Evolutionary conservation across 2,888 invertebrate genomes (phyloP).

Genomic region (Pristionchus entomophagus): DNA sequence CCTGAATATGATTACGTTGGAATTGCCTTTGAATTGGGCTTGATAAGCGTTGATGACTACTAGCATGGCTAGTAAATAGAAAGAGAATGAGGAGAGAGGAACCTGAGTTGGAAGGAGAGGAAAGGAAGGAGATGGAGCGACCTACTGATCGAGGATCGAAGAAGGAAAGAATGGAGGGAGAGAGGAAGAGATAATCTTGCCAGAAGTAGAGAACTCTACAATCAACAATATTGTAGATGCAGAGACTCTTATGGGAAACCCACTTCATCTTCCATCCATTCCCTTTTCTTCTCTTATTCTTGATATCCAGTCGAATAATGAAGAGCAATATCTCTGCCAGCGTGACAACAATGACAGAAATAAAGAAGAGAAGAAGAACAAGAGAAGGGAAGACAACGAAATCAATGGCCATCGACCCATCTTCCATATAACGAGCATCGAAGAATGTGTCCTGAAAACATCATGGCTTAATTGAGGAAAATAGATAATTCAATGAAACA

Average conservation of each 20-base stretch:
- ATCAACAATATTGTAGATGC: neutral
- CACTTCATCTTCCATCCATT: neutral
- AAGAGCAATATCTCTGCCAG: slow-evolving; percentile 26
- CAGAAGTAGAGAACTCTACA: slow-evolving; percentile 19
- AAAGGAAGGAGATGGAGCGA: neutral
- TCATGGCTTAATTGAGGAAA: too few species aligned
- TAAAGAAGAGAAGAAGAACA: slow-evolving; percentile 32
- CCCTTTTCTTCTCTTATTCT: neutral
- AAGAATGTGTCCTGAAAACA: slow-evolving; percentile 49
- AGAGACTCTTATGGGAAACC: neutral
- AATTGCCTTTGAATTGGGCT: slow-evolving; percentile 44
- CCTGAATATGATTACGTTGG: slow-evolving; percentile 41
- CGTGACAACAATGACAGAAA: slow-evolving; percentile 27
- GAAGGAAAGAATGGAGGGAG: slow-evolving; percentile 23
- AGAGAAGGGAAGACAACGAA: slow-evolving; percentile 38
- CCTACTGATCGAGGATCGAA: slow-evolving; percentile 27
- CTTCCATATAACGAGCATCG: slow-evolving; percentile 33
- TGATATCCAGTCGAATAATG: slow-evolving; percentile 6
- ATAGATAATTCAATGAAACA: too few species aligned
- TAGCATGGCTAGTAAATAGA: slow-evolving; percentile 13
- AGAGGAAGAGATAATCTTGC: slow-evolving; percentile 37
- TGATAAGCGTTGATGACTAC: slow-evolving; percentile 25
- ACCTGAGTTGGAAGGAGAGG: slow-evolving; percentile 1
- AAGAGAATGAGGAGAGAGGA: slow-evolving; percentile 24
- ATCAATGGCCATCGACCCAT: slow-evolving; percentile 46